Evolutionary conservation across 2,113 vertebrate genomes (phyloP).

Genomic region (Hyla sarda): DNA sequence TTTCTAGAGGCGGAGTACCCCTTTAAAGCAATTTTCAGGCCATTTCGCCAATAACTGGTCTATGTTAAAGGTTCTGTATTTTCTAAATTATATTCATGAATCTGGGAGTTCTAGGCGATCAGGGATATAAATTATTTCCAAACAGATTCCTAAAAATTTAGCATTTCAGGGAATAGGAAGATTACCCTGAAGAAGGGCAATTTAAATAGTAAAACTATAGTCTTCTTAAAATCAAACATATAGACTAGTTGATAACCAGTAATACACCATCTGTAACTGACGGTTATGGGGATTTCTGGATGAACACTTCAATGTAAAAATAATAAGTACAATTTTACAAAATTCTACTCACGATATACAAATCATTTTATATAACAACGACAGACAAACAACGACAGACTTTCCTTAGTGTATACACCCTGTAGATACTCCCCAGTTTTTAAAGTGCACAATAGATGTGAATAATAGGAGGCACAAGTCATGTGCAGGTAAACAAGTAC

Average conservation of each 20-base stretch:
- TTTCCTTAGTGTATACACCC: conserved; percentile 14
- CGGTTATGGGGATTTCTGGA: neutral
- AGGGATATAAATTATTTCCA: too few relatives aligned
- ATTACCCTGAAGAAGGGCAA: neutral
- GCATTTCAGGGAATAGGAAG: neutral
- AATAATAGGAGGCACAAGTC: neutral
- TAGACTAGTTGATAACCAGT: too few relatives aligned
- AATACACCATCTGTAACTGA: neutral
- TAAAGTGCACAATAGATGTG: neutral
- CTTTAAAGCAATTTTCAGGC: too few relatives aligned
- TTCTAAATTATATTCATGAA: too few relatives aligned
- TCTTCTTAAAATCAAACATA: too few relatives aligned
- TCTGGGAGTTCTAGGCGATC: too few relatives aligned
- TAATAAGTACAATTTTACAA: neutral
- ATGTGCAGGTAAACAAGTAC: neutral
- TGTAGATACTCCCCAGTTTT: conserved; percentile 22
- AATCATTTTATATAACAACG: neutral
- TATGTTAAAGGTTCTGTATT: too few relatives aligned
- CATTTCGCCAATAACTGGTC: too few relatives aligned
- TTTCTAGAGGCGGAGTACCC: too few relatives aligned
- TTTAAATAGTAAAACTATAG: neutral
- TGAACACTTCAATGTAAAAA: neutral
- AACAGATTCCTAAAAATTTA: too few relatives aligned
- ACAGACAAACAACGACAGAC: too few relatives aligned
- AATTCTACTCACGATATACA: neutral